These are phyloP conservation scores for Sarcophaga subvicina DNA, from an alignment of 2,888 invertebrate species.

Conservation along the genomic window DNA sequence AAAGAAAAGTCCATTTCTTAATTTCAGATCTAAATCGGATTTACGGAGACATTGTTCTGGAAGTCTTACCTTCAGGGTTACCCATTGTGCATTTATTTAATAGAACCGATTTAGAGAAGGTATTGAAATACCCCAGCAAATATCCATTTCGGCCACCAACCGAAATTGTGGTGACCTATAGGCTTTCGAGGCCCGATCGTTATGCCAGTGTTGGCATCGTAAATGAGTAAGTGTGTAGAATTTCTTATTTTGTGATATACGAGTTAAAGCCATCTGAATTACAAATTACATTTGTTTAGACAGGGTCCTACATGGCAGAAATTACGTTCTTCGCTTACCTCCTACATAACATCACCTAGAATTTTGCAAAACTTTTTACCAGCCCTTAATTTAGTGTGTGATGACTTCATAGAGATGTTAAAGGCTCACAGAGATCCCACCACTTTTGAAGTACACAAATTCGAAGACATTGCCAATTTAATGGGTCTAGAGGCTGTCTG, in stretches of 20 bases:
- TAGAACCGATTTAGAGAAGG: slow-evolving; percentile 88
- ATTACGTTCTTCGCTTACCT: slow-evolving; percentile 88
- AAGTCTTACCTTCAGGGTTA: slow-evolving; percentile 88
- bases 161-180: slow-evolving; percentile 90
- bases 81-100: slow-evolving; percentile 89
- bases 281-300: slow-evolving; percentile 79
- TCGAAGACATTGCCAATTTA: slow-evolving; percentile 89
- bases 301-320: slow-evolving; percentile 91
- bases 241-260: neutral
- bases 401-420: slow-evolving; percentile 89
- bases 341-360: slow-evolving; percentile 88
- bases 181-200: slow-evolving; percentile 88
- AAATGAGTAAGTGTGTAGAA: slow-evolving; percentile 86
- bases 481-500: slow-evolving; percentile 93
- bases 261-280: slow-evolving; percentile 28
- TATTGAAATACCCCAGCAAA: slow-evolving; percentile 88
- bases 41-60: slow-evolving; percentile 90
- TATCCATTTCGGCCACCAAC: slow-evolving; percentile 92
- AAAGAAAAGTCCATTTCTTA: neutral
- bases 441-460: slow-evolving; percentile 84
- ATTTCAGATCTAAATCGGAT: slow-evolving; percentile 86
- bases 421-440: slow-evolving; percentile 83
- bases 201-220: slow-evolving; percentile 92
- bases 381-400: slow-evolving; percentile 88
- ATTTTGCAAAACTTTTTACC: slow-evolving; percentile 90